Evolutionary conservation across 2,888 invertebrate genomes (phyloP), one percentile per base, ranked within the genome.

Genomic region (Urechis unicinctus): DNA sequence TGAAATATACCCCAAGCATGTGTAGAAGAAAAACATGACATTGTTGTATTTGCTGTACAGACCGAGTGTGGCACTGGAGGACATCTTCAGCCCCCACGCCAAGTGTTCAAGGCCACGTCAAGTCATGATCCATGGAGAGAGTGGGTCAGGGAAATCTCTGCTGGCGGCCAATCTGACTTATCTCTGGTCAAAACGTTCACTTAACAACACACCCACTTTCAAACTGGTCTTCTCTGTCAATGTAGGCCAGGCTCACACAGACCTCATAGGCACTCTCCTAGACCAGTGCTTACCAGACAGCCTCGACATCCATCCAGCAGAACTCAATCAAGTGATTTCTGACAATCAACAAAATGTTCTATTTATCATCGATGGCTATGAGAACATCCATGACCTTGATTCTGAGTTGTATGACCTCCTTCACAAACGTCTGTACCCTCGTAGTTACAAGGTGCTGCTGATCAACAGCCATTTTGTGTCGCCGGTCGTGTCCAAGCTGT

Each of bases 61-160:
- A 25, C 55, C 60, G 21, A 62, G 59, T 21, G 43, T 69, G 2
- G 61, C 60, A 41, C 50, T 64, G 26, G 57, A 55, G 22, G 66
- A 67, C 21, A 46, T 71, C 22, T 60, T 72, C 31, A 66, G 1
- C 5, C 52, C 48, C 3, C 26, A 56, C 41, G 25, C 46, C 17
- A 31, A 46, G 21, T 43, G 31, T 24, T 46, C 41, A n/a, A 58
- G 60, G 26, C 68, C 70, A 1, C 56, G 62, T 24, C 50, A 67
- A 21, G 63, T 73, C 9, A 48, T 73, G 24, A 44, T 74, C 5
- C 69, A 71, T 53, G 75, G 75, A 1, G 53, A 55, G 5, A 60
- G 67, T 50, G 75, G 75, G 52, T 67, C 66, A 57, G 75, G 75
- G 5, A 74, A 74, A 57, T 65, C 72, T 2, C 65, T 67, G 21